Base-by-base conservation (phyloP, 2,888 invertebrate species). In the Polia nebulosa region DNA sequence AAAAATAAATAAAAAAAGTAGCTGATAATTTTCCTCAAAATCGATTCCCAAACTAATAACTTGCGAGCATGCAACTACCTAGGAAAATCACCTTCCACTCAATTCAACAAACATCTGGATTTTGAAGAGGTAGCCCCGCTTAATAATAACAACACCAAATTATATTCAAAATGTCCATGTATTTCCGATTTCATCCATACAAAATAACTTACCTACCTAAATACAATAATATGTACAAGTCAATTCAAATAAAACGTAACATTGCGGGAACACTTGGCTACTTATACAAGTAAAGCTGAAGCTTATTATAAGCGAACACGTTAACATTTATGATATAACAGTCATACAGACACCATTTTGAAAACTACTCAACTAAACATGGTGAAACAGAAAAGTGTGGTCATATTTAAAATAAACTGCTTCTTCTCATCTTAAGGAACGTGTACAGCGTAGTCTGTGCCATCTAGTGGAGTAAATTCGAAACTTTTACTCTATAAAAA, bases 211-310 rank as follows among this genome's bases (percentile, higher is more conserved):
- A 73, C 13, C 41, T 76, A 73, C 13, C 41, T 81, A 66, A 57
- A 58, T 68, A 73, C 49, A 72, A 61, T 62, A 75, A 68, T 71
- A 79, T 76, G 60, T 81, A 80, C 79, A 80, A 64, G n/a, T 81
- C 52, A 57, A 76, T 60, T 67, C 22, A 59, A 76, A 66, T 64
- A 56, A 60, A 61, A 61, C 8, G 49, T 27, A 65, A 53, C 27
- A 49, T 56, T 22, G 36, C 41, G 68, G 59, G 59, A 72, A 62
- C 59, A 62, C 6, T 57, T 34, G 15, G 20, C 47, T 53, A 65
- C 52, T 32, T 53, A 56, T 47, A 51, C 25, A 47, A 61, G 51
- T 25, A 32, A 64, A 27, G 36, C 41, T 29, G 32, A 41, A 41
- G 27, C 27, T 29, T 32, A 32, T 15, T 20, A 22, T 9, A 58